Evolutionary conservation across 2,888 invertebrate species (phyloP).

Genomic region (Diarsia brunnea): DNA sequence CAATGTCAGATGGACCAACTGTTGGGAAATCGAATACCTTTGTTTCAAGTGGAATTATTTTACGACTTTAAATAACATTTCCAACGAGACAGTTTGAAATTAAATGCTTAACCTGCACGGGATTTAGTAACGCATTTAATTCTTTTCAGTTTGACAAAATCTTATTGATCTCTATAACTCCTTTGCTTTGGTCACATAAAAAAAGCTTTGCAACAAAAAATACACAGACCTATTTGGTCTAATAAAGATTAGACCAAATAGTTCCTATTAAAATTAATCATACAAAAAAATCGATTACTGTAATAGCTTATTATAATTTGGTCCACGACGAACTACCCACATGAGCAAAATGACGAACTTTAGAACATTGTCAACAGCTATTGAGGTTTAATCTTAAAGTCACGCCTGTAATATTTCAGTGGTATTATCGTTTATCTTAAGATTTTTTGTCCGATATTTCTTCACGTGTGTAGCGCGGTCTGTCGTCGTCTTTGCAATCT

Average conservation of each 20-base stretch:
- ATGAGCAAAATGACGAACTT: slow-evolving; percentile 34
- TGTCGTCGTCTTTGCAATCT: slow-evolving; percentile 48
- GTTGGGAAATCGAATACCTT: slow-evolving; percentile 54
- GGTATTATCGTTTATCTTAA: slow-evolving; percentile 61
- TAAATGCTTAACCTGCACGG: slow-evolving; percentile 8
- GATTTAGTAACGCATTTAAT: background rate
- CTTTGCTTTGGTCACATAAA: background rate
- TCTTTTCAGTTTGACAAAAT: background rate
- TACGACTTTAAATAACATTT: slow-evolving; percentile 30
- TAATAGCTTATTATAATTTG: slow-evolving; percentile 52
- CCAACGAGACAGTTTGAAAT: slow-evolving; percentile 1
- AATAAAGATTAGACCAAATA: slow-evolving; percentile 24
- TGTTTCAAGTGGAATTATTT: slow-evolving; percentile 41
- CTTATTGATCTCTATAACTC: background rate
- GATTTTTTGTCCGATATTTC: slow-evolving; percentile 59
- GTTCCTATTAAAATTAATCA: slow-evolving; percentile 22
- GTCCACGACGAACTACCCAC: slow-evolving; percentile 61
- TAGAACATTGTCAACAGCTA: slow-evolving; percentile 61
- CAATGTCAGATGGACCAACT: slow-evolving; percentile 58
- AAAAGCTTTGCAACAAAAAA: slow-evolving; percentile 23
- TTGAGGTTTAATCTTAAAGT: slow-evolving; percentile 73
- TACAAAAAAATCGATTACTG: slow-evolving; percentile 54
- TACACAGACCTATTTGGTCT: slow-evolving; percentile 8
- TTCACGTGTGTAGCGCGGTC: slow-evolving; percentile 37
- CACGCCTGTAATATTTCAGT: slow-evolving; percentile 77